Evolutionary conservation across 2,113 vertebrate species (phyloP), one percentile per base, ranked within the genome.

Genomic region (Myotis yumanensis): DNA sequence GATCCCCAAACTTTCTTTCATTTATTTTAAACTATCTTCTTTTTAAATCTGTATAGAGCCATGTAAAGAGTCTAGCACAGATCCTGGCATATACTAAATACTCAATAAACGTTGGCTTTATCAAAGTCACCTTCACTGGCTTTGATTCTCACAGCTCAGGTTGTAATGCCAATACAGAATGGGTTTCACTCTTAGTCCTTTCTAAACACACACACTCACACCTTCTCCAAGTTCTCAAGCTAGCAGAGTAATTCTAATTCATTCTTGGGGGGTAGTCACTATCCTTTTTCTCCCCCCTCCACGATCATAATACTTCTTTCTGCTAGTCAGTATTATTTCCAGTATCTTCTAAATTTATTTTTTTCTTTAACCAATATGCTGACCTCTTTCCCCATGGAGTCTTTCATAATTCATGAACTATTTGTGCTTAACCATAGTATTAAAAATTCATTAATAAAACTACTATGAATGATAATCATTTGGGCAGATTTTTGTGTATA

Each of bases 271-370:
- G 23, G 17, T 4, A 51, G 28, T 54, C 22, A 15, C 11, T 30
- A 3, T 66, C 3, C 52, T 20, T 37, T 94, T 72, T 59, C 43
- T 35, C 5, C 46, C n/a, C 11, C 6, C 7, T 23, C 2, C 5
- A 4, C 20, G 2, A 66, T 5, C 3, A 37, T 59, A 37, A 75
- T 59, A 89, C 10, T 79, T 94, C 16, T 43, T 85, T 85, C 16
- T 59, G 12, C 23, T 73, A 77, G 22, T 88, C 57, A 75, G 10
- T 40, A 22, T 72, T 62, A 83, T 54, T 95, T 84, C 35, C 18
- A 80, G n/a, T 11, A 52, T 30, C n/a, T 84, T 84, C n/a, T 85
- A 57, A 83, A 82, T 77, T 46, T 84, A 82, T 80, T 94, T 94
- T 91, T 52, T 18, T 30, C n/a, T 94, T 95, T 82, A 85, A 57